Evolutionary conservation across 2,888 invertebrate genomes (phyloP), one percentile per base, ranked within the genome.

Genomic region (Mantis religiosa): DNA sequence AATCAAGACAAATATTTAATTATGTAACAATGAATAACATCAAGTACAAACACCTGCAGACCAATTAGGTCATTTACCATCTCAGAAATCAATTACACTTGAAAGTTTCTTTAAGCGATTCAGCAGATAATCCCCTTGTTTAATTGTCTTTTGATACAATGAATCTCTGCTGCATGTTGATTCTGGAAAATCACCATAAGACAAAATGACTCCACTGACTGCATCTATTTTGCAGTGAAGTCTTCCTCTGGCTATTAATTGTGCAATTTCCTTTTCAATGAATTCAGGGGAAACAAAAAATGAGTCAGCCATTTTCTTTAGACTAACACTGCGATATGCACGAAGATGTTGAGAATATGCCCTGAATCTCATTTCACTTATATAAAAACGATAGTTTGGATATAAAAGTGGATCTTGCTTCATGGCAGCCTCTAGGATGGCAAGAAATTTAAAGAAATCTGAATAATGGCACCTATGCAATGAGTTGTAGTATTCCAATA

Each of bases 101-200:
- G 99, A 99, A 90, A 99, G 95, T 94, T 99, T 99, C 94, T 99
- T 99, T 91, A 99, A 98, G 92, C 99, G 96, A 93, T 99, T 99
- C 90, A 99, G 95, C 15, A 99, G 95, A 90, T 99, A 95, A 94
- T 99, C 99, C 12, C 99, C 99, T 93, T 99, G 99, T 92, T 99
- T 99, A 91, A 99, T 98, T 91, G 98, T 98, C 1, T 98, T 97
- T 94, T 99, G 99, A 94, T 99, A 99, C 91, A 96, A 95, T 89
- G 95, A 95, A 34, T 94, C 94, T 91, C 95, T 94, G 92, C 95
- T 94, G 9, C 94, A 94, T 91, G 92, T 91, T 15, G 93, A 92
- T 86, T 92, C 92, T 41, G 25, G 86, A 28, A 82, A 82, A 81
- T 34, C 28, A 8, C 34, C 81, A 20, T 47, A 81, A 25, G 20